A percentile compares a stretch with the other conserved stretches of the same genome.
phyloP scores from a whole-genome alignment of 2,888 invertebrate species.

The Phortica okadai region DNA sequence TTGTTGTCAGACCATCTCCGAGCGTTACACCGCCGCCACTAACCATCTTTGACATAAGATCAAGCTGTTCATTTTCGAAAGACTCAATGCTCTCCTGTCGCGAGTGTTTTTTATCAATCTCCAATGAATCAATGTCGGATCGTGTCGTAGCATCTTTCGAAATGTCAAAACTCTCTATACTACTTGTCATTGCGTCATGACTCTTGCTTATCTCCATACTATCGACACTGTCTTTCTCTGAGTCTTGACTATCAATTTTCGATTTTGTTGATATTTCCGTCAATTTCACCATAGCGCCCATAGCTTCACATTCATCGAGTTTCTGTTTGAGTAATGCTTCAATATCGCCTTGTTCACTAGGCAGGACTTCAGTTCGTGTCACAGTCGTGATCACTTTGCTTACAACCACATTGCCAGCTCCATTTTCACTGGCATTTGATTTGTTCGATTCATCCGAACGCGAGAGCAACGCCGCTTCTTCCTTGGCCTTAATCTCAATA shows the following conservation, averaged over 20 bases:
- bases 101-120: slow-evolving; percentile 70
- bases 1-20: slow-evolving; percentile 66
- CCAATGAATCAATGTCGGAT: slow-evolving; percentile 75
- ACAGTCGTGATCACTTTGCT: slow-evolving; percentile 66
- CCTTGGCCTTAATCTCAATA: slow-evolving; percentile 89
- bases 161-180: slow-evolving; percentile 78
- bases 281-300: slow-evolving; percentile 79
- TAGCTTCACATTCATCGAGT: slow-evolving; percentile 71
- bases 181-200: slow-evolving; percentile 79
- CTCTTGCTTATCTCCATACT: slow-evolving; percentile 82
- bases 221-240: slow-evolving; percentile 82
- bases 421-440: slow-evolving; percentile 72
- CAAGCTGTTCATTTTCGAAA: slow-evolving; percentile 71
- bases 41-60: slow-evolving; percentile 61
- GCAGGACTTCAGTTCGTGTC: slow-evolving; percentile 66
- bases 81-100: slow-evolving; percentile 75
- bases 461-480: slow-evolving; percentile 87
- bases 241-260: slow-evolving; percentile 73
- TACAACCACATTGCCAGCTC: slow-evolving; percentile 59
- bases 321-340: slow-evolving; percentile 76
- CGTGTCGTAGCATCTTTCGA: slow-evolving; percentile 75
- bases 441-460: slow-evolving; percentile 77
- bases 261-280: slow-evolving; percentile 79
- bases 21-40: slow-evolving; percentile 56
- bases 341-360: slow-evolving; percentile 60